Base-by-base conservation (phyloP, 2,888 invertebrate species). In the Malacosoma neustria region DNA sequence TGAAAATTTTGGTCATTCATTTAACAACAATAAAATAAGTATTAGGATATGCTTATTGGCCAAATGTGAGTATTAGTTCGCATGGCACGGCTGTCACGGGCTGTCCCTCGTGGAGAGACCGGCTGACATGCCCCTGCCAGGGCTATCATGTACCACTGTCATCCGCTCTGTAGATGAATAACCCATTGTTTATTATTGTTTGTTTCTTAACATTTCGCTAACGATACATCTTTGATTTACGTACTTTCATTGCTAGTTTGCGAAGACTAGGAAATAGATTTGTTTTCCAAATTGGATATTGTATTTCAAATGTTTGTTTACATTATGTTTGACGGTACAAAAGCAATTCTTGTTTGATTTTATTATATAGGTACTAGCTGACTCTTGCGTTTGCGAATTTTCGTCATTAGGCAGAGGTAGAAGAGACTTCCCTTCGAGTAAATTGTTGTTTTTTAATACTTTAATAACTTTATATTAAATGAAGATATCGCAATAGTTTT, bases 61-160 rank as follows among this genome's bases (percentile, higher is more conserved):
- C 22, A 22, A 46, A 35, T 22, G 36, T 33, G 29, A 37, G 36
- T 40, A 42, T 40, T 33, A 33, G 13, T 49, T 55, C 54, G n/a
- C n/a, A n/a, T n/a, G n/a, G n/a, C n/a, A n/a, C n/a, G n/a, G n/a
- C n/a, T n/a, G n/a, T 48, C 57, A 56, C 36, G 39, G 42, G 58
- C 49, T 46, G 29, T 29, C 39, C 42, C 42, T 43, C 38, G 11
- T 33, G 38, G 46, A 60, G 57, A 63, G 60, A 38, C 49, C 41
- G 49, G 41, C 55, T 39, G 64, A 55, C 67, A 66, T 75, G 75
- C 76, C 75, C 64, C 51, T 54, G 48, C 60, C 45, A 56, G 62
- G 51, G 59, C 59, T 60, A 64, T 68, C 64, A 55, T 73, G 74
- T 70, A 55, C 40, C 46, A 46, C 70, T 72, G 72, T 71, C 73